Percentiles rank a stretch among this genome's conserved stretches.
Conservation (phyloP, 2,888 invertebrate species). For the Pristionchus arcanus region DNA sequence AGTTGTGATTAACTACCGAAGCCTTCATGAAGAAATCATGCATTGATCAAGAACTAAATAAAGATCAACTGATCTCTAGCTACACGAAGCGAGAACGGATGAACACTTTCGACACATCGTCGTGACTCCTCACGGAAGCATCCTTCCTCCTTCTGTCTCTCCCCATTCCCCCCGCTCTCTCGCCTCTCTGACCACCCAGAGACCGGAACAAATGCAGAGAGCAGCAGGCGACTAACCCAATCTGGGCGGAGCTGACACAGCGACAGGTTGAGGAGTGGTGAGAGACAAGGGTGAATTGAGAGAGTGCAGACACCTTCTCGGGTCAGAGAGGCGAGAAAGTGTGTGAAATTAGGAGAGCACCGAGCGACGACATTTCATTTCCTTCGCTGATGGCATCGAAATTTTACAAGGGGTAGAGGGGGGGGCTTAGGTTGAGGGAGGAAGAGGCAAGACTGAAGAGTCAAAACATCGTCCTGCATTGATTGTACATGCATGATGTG, state of each 20-base stretch:
- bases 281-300: background rate
- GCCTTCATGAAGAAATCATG: no score
- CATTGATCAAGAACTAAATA: background rate
- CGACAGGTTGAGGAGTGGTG: background rate
- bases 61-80: background rate
- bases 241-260: background rate
- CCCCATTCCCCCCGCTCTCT: background rate
- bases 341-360: background rate
- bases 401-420: background rate
- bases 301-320: background rate
- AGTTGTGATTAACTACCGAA: background rate
- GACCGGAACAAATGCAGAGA: background rate
- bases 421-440: constrained; percentile 24
- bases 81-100: background rate
- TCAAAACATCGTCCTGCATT: constrained; percentile 14
- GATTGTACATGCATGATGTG: background rate
- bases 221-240: background rate
- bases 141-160: background rate
- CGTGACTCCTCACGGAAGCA: background rate
- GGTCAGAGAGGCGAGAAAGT: constrained; percentile 6
- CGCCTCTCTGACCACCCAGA: background rate
- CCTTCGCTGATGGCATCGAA: constrained; percentile 26
- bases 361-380: constrained; percentile 25
- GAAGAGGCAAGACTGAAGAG: constrained; percentile 14
- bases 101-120: background rate